Base-by-base conservation (phyloP, 2,113 vertebrate genomes). In the Nettapus auritus region DNA sequence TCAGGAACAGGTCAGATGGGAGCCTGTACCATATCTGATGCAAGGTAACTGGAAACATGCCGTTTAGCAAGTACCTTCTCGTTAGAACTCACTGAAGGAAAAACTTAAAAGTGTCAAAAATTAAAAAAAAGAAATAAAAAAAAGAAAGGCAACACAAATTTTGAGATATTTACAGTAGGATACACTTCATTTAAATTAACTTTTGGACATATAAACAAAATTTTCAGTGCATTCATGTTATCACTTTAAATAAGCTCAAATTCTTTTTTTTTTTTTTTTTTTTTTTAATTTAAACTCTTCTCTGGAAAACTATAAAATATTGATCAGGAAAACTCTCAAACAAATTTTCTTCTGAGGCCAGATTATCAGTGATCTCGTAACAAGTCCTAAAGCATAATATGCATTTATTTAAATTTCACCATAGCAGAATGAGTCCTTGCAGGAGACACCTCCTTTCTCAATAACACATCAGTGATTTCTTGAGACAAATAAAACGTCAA, bases 401-500 rank as follows among this genome's bases (percentile, higher is more conserved):
- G 7, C 28, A 40, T 18, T 48, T 29, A 18, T 86, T 68, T 67
- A 44, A 48, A 40, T 34, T 38, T 73, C 53, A n/a, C 33, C 13
- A 9, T 3, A 73, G 46, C 22, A 34, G 53, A 68, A 62, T 5
- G 34, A 77, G 40, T 33, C 56, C 84, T 71, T 85, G 38, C 20
- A 81, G 31, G 38, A 66, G 67, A 33, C 56, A 10, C 13, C n/a
- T 48, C 52, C n/a, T 34, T 67, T 28, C 46, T 57, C 59, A 22
- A 3, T n/a, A 77, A 52, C 60, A 92, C 34, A 46, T 12, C 34
- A 77, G 28, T 73, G 71, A 40, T 44, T 89, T 77, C 66, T 19
- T n/a, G 53, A 94, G 59, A 77, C 53, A 89, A 84, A 76, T 36
- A 85, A 86, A 89, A 82, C 4, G 17, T 62, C 81, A 89, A 77